phyloP scores from a whole-genome alignment of 2,888 invertebrate genomes.

The Eremobia ochroleuca region DNA sequence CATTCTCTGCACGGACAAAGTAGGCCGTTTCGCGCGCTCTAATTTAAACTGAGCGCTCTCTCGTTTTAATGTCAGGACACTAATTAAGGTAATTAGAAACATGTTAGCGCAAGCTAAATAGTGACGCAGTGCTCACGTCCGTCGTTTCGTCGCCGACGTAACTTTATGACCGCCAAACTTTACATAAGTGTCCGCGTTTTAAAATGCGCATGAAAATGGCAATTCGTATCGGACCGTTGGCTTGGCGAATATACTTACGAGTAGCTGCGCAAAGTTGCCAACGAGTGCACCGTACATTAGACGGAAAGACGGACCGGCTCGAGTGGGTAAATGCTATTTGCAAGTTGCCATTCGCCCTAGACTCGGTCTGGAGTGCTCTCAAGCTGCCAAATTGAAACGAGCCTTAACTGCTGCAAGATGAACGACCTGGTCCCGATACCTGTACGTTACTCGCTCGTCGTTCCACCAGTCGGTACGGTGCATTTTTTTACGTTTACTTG shows the following conservation, averaged over 20 bases:
- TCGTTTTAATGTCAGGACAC: conserved; percentile 84
- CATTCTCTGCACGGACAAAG: conserved; percentile 86
- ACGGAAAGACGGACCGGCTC: conserved; percentile 75
- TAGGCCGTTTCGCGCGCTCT: conserved; percentile 84
- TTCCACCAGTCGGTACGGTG: conserved; percentile 59
- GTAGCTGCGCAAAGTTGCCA: conserved; percentile 73
- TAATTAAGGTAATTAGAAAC: conserved; percentile 88
- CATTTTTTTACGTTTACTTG: conserved; percentile 71
- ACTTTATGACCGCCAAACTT: conserved; percentile 52
- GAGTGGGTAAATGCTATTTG: conserved; percentile 86
- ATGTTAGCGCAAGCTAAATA: conserved; percentile 80
- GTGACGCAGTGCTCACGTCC: conserved; percentile 69
- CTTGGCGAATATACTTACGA: conserved; percentile 69
- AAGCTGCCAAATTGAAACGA: conserved; percentile 86
- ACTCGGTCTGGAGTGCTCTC: conserved; percentile 79
- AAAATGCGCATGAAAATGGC: conserved; percentile 51
- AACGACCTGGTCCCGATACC: conserved; percentile 78
- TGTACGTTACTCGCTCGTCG: conserved; percentile 72
- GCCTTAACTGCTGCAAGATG: conserved; percentile 83
- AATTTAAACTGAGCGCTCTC: conserved; percentile 86
- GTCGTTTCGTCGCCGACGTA: conserved; percentile 62
- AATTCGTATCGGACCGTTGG: conserved; percentile 67
- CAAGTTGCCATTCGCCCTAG: conserved; percentile 81
- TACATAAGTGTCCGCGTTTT: conserved; percentile 45
- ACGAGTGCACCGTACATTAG: conserved; percentile 80